Percentiles rank a stretch among this genome's conserved stretches.
phyloP scores from a whole-genome alignment of 2,113 vertebrate species.

The Esox niger region DNA sequence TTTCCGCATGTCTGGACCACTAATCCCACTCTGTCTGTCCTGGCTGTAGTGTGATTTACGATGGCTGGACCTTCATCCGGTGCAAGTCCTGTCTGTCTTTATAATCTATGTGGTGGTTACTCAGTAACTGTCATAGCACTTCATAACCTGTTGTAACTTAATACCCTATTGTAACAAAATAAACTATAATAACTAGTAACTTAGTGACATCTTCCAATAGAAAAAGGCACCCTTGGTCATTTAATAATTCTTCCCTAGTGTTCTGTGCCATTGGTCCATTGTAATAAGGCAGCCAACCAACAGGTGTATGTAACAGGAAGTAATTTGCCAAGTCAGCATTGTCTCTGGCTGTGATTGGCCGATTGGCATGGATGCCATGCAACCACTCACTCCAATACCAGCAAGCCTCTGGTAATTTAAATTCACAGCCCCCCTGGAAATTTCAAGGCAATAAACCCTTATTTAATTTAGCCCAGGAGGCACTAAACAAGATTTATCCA shows the following conservation, averaged over 20 bases:
- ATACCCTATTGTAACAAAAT: background rate
- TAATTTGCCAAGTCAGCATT: constrained; percentile 22
- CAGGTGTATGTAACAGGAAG: constrained; percentile 23
- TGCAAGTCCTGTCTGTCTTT: background rate
- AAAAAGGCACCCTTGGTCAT: no score
- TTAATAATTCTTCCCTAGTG: no score
- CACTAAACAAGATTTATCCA: background rate
- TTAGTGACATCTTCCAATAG: no score
- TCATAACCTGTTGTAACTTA: background rate
- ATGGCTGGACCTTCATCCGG: background rate
- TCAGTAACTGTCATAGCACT: no score
- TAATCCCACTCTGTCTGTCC: background rate
- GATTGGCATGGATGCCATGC: constrained; percentile 19
- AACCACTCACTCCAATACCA: background rate
- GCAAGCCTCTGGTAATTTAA: constrained; percentile 32
- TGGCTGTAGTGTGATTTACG: background rate
- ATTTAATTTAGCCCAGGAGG: constrained; percentile 11
- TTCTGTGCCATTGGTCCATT: constrained; percentile 1
- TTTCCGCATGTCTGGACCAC: background rate
- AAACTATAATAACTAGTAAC: no score
- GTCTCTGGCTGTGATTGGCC: constrained; percentile 21
- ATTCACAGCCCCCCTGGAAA: constrained; percentile 12
- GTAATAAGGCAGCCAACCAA: constrained; percentile 17
- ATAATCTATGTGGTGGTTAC: background rate
- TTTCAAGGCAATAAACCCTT: constrained; percentile 16